phyloP scores from a whole-genome alignment of 2,888 invertebrate genomes.

The Tortricodes alternella region DNA sequence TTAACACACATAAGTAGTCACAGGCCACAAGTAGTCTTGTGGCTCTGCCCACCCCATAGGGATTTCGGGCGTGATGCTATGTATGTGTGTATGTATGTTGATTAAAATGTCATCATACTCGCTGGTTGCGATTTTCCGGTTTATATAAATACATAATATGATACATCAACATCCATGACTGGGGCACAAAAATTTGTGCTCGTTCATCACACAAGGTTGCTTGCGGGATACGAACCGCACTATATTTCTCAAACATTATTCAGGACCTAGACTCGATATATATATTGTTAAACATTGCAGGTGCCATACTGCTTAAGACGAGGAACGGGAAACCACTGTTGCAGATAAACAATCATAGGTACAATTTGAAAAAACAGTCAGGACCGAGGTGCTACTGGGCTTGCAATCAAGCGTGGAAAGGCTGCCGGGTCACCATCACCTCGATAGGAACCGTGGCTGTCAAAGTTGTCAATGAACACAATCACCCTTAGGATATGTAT shows the following conservation, averaged over 20 bases:
- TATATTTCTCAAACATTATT: background rate
- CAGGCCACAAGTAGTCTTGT: too few species aligned
- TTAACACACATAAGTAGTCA: background rate
- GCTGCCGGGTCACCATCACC: constrained; percentile 35
- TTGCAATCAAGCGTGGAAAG: constrained; percentile 44
- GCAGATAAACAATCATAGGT: constrained; percentile 39
- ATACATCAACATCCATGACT: too few species aligned
- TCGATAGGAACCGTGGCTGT: constrained; percentile 4
- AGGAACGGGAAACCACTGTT: constrained; percentile 47
- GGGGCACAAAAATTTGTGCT: too few species aligned
- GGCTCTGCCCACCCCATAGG: too few species aligned
- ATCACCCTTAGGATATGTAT: constrained; percentile 35
- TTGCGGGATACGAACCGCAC: too few species aligned
- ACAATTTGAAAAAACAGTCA: constrained; percentile 42
- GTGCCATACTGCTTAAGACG: constrained; percentile 23
- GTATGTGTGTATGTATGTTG: too few species aligned
- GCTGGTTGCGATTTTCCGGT: too few species aligned
- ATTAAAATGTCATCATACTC: too few species aligned
- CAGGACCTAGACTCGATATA: background rate
- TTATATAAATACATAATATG: too few species aligned
- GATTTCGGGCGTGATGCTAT: too few species aligned
- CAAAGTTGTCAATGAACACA: constrained; percentile 36
- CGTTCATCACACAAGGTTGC: too few species aligned
- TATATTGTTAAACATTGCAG: background rate
- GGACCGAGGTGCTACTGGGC: constrained; percentile 42